Evolutionary conservation across 2,797 vertebrate species (phyloP).

Genomic region (Gambusia yucatana): DNA sequence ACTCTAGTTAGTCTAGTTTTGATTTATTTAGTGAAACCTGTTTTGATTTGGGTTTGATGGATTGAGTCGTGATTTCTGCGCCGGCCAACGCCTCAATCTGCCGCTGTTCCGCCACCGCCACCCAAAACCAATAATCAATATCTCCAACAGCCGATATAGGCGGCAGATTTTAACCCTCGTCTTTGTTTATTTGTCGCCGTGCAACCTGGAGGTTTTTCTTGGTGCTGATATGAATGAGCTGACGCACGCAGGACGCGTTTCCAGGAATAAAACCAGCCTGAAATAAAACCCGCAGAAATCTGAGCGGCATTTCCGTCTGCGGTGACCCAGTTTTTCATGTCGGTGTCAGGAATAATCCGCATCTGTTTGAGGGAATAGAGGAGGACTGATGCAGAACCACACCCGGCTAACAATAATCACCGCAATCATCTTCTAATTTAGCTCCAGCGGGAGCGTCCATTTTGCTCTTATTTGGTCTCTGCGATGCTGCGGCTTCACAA

Average conservation of each 20-base stretch:
- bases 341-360: not conserved
- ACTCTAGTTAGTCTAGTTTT: not conserved
- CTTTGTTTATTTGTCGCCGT: not conserved
- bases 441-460: not conserved
- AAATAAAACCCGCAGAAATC: constrained; percentile 7
- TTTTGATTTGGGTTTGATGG: not conserved
- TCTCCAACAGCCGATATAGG: not conserved
- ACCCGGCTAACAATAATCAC: not conserved
- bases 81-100: constrained; percentile 30
- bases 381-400: not conserved
- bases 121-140: constrained; percentile 1
- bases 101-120: not conserved
- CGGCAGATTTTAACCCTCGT: not conserved
- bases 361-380: constrained; percentile 4
- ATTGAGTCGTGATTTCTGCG: not conserved
- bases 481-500: not conserved
- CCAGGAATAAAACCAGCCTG: not conserved
- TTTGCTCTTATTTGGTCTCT: not conserved
- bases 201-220: not conserved
- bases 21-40: not conserved
- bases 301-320: constrained; percentile 37
- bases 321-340: constrained; percentile 40
- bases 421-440: not conserved
- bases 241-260: not conserved
- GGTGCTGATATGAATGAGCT: not conserved